phyloP scores from a whole-genome alignment of 2,113 vertebrate genomes.

The Tautogolabrus adspersus region DNA sequence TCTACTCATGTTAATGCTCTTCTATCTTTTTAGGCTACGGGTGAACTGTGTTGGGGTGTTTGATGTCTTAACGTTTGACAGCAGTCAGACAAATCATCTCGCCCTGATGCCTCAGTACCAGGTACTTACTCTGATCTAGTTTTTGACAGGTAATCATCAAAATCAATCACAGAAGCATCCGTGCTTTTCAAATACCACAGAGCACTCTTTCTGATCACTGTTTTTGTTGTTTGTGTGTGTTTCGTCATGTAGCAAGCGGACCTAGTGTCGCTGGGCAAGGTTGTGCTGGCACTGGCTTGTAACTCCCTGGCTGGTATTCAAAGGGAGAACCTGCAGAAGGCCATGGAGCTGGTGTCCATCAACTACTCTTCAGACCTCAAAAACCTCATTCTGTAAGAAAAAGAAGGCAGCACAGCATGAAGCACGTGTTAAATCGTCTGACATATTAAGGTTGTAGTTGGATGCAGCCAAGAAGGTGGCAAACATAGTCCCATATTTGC shows the following conservation, averaged over 20 bases:
- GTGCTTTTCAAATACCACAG: neutral
- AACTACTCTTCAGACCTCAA: conserved; percentile 99
- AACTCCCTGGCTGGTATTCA: conserved; percentile 99
- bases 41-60: conserved; percentile 98
- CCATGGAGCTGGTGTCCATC: conserved; percentile 99
- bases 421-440: too few species aligned
- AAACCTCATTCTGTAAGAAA: conserved; percentile 98
- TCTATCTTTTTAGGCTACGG: conserved; percentile 87
- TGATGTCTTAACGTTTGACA: conserved; percentile 99
- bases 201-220: neutral
- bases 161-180: neutral
- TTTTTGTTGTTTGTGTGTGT: neutral
- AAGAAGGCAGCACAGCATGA: neutral
- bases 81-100: conserved; percentile 97
- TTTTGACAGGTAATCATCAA: neutral
- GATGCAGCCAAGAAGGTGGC: too few species aligned
- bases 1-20: neutral
- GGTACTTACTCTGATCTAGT: conserved; percentile 78
- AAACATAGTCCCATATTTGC: too few species aligned
- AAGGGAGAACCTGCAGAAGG: conserved; percentile 98
- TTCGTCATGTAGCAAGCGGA: conserved; percentile 92
- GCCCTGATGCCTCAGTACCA: conserved; percentile 99
- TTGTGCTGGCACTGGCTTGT: conserved; percentile 97
- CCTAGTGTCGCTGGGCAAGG: conserved; percentile 98
- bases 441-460: too few species aligned